Conservation (phyloP, 2,113 vertebrate genomes). For the Rhagologus leucostigma region DNA sequence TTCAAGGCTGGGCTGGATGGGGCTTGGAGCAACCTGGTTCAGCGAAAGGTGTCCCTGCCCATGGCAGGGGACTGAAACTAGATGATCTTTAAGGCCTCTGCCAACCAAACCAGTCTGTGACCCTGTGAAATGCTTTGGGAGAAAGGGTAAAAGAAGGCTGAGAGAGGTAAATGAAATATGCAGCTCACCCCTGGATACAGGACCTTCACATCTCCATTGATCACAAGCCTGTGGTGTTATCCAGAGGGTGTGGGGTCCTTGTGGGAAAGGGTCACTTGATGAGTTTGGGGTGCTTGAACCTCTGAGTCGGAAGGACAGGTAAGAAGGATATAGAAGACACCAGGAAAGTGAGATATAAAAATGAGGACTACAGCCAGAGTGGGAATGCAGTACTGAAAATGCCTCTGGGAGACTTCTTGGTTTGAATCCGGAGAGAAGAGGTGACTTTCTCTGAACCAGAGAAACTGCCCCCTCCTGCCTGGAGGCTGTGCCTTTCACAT, state of each 20-base stretch:
- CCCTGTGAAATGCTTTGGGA: fast-evolving
- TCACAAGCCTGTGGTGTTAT: background rate
- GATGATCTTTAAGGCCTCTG: background rate
- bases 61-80: background rate
- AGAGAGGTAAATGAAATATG: background rate
- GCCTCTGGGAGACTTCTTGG: background rate
- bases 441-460: background rate
- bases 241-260: fast-evolving
- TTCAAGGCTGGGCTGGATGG: background rate
- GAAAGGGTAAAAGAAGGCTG: background rate
- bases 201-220: background rate
- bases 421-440: background rate
- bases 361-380: background rate
- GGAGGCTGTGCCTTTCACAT: background rate
- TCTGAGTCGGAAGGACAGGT: background rate
- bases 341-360: background rate
- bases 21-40: background rate
- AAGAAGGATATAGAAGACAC: background rate
- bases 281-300: background rate
- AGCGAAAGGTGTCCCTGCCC: background rate
- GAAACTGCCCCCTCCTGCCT: background rate
- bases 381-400: background rate
- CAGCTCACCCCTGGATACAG: background rate
- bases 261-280: background rate
- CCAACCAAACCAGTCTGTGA: background rate